phyloP scores from a whole-genome alignment of 2,797 vertebrate species.

The Lepilemur septentrionalis region DNA sequence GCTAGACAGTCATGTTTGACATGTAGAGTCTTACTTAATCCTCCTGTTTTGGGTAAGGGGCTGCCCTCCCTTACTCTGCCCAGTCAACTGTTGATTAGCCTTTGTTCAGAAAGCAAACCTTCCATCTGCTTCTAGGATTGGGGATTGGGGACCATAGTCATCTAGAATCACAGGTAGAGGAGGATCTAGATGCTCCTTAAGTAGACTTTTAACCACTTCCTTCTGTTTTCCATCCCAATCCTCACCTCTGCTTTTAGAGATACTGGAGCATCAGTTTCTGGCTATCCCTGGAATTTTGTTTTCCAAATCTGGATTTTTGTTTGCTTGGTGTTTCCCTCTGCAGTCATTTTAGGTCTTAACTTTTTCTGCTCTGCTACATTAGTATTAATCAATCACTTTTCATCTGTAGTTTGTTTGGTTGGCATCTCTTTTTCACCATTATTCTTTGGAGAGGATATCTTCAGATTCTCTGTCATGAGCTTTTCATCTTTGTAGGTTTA shows the following conservation, averaged over 20 bases:
- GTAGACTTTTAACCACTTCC: neutral
- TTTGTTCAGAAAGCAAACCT: neutral
- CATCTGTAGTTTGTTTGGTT: neutral
- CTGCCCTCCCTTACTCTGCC: neutral
- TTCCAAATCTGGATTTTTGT: neutral
- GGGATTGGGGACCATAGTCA: neutral
- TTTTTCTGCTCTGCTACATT: neutral
- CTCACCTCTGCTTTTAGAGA: neutral
- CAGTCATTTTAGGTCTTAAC: neutral
- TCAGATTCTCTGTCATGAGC: neutral
- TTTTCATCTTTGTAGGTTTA: neutral
- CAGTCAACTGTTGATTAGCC: neutral
- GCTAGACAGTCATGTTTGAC: neutral
- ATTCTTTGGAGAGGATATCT: too few species aligned
- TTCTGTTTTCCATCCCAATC: neutral
- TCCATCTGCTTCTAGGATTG: neutral
- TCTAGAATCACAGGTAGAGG: neutral
- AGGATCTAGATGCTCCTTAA: neutral
- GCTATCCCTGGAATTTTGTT: neutral
- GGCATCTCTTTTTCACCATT: neutral
- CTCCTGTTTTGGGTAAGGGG: neutral
- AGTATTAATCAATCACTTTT: neutral
- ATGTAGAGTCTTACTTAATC: neutral
- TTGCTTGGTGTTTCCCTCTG: neutral
- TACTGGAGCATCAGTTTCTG: neutral